Conservation (phyloP, 2,888 invertebrate species). For the Osmoderma eremita region DNA sequence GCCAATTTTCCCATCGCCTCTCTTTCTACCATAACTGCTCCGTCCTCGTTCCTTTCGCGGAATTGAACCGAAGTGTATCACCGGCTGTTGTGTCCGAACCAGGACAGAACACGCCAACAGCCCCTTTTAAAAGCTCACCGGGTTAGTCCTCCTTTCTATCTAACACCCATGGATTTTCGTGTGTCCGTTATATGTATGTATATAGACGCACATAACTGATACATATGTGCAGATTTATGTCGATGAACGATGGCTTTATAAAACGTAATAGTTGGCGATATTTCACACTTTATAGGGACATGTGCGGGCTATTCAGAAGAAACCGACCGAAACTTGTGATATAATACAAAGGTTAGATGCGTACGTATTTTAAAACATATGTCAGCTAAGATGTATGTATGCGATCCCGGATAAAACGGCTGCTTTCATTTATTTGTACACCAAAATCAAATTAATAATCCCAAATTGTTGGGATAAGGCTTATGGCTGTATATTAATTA, state of each 20-base stretch:
- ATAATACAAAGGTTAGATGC: constrained; percentile 4
- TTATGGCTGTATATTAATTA: no score
- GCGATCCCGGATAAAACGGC: no score
- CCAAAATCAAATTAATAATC: no score
- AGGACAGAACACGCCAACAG: constrained; percentile 44
- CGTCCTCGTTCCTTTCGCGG: constrained; percentile 36
- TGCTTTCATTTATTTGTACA: no score
- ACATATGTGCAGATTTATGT: constrained; percentile 20
- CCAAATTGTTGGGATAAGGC: no score
- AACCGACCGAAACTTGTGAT: constrained; percentile 11
- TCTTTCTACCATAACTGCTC: constrained; percentile 37
- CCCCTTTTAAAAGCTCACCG: constrained; percentile 44
- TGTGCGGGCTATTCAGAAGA: neutral
- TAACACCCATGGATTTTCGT: constrained; percentile 1
- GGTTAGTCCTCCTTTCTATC: constrained; percentile 12
- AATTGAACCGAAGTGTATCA: constrained; percentile 31
- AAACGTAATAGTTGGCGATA: constrained; percentile 21
- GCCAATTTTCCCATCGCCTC: constrained; percentile 32
- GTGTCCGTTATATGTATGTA: neutral
- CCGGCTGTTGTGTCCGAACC: constrained; percentile 42
- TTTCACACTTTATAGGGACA: constrained; percentile 26
- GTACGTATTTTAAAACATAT: neutral
- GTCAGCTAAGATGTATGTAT: no score
- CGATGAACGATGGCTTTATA: constrained; percentile 29
- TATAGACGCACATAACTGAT: neutral